These are phyloP conservation scores for Malacoctenus gilli DNA, from an alignment of 2,797 vertebrate species.

Conservation along the genomic window DNA sequence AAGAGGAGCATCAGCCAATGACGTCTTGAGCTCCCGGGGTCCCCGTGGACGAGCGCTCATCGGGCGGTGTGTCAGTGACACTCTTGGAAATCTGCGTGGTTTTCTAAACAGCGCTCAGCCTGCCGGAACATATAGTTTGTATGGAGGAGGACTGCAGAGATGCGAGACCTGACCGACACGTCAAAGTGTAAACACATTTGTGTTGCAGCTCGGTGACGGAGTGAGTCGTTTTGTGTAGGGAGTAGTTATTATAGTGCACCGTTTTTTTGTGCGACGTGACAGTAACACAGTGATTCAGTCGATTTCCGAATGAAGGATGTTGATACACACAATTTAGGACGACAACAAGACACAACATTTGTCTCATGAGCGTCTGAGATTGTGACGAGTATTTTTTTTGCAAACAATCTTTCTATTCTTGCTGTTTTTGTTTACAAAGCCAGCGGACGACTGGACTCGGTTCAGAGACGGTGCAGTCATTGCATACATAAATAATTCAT, in stretches of 20 bases:
- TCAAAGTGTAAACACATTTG: not conserved
- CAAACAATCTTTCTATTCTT: too few species aligned
- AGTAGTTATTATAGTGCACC: too few species aligned
- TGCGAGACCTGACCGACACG: not conserved
- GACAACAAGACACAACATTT: too few species aligned
- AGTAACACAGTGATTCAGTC: too few species aligned
- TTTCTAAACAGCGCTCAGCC: slow-evolving; percentile 43
- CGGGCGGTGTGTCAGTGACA: slow-evolving; percentile 62
- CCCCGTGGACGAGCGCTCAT: slow-evolving; percentile 69
- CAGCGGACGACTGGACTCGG: slow-evolving; percentile 5
- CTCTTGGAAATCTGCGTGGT: slow-evolving; percentile 45
- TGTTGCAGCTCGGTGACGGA: too few species aligned
- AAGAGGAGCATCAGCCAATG: slow-evolving; percentile 68
- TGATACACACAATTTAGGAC: too few species aligned
- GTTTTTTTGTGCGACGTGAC: too few species aligned
- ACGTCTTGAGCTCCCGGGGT: slow-evolving; percentile 70
- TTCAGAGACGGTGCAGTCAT: slow-evolving; percentile 25
- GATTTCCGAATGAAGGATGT: too few species aligned
- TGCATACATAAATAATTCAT: slow-evolving; percentile 61
- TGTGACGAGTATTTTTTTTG: too few species aligned
- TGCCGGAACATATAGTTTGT: slow-evolving; percentile 35
- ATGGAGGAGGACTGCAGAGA: not conserved
- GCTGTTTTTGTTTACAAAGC: not conserved
- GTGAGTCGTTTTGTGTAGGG: too few species aligned
- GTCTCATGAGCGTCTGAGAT: too few species aligned